These are phyloP conservation scores for Sardina pilchardus DNA, from an alignment of 2,113 vertebrate species.

Conservation along the genomic window DNA sequence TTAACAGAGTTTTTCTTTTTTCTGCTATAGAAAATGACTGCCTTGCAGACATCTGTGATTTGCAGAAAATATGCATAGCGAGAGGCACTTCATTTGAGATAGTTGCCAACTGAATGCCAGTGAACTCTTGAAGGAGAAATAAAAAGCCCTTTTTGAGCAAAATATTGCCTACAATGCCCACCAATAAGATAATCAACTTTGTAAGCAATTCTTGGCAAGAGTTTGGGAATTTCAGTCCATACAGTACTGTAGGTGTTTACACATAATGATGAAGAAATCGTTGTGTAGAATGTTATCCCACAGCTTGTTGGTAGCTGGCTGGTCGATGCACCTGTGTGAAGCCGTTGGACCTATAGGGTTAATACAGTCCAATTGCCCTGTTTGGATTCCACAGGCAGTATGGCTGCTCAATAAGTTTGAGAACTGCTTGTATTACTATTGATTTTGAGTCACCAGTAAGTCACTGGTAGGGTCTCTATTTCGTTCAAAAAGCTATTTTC, in stretches of 20 bases:
- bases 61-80: not conserved
- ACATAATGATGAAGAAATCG: not conserved
- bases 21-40: not conserved
- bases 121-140: not conserved
- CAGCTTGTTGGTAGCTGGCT: constrained; percentile 6
- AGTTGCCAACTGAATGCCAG: not conserved
- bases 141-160: not conserved
- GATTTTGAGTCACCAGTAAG: constrained; percentile 36
- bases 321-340: constrained; percentile 31
- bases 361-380: constrained; percentile 21
- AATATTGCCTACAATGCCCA: not conserved
- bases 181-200: not conserved
- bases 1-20: not conserved
- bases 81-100: not conserved
- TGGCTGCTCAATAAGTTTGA: constrained; percentile 33
- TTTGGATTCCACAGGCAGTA: constrained; percentile 27
- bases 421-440: constrained; percentile 44
- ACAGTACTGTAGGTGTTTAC: not conserved
- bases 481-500: constrained; percentile 41
- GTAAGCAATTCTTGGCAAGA: not conserved
- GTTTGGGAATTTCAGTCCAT: not conserved
- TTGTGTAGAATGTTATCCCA: not conserved
- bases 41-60: not conserved
- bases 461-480: constrained; percentile 20
- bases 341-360: constrained; percentile 4